Conservation (phyloP, 1,140 invertebrate species). For the Chionoecetes opilio region DNA sequence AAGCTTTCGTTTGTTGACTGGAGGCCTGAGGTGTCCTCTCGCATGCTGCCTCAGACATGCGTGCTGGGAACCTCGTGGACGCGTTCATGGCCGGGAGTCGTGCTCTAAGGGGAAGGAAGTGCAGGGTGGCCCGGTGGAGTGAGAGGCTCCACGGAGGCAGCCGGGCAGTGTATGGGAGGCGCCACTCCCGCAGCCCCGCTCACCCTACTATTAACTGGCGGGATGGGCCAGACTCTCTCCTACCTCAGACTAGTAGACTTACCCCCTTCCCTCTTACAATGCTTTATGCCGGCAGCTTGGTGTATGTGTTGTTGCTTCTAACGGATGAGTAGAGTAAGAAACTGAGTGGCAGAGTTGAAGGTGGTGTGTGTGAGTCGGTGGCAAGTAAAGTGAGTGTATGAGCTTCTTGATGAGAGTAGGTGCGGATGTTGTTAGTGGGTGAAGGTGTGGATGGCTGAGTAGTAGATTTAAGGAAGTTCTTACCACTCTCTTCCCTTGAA, state of each 20-base stretch:
- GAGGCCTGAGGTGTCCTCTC: not conserved
- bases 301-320: too few species aligned
- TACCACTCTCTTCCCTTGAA: too few species aligned
- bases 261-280: not conserved
- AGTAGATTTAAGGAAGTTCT: too few species aligned
- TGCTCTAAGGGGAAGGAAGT: not conserved
- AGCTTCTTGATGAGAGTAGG: too few species aligned
- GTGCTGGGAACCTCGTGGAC: too few species aligned
- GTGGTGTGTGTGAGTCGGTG: slow-evolving; percentile 44
- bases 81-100: not conserved
- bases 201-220: not conserved
- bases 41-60: not conserved
- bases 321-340: too few species aligned
- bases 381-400: not conserved
- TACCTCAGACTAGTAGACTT: not conserved
- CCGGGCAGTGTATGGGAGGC: slow-evolving; percentile 12
- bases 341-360: not conserved
- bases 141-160: not conserved
- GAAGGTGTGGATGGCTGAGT: not conserved
- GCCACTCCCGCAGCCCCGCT: too few species aligned
- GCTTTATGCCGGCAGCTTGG: too few species aligned
- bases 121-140: not conserved
- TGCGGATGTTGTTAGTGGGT: not conserved
- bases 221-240: not conserved
- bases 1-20: too few species aligned